Conservation (phyloP, 2,888 invertebrate species). For the Eupithecia exiguata region DNA sequence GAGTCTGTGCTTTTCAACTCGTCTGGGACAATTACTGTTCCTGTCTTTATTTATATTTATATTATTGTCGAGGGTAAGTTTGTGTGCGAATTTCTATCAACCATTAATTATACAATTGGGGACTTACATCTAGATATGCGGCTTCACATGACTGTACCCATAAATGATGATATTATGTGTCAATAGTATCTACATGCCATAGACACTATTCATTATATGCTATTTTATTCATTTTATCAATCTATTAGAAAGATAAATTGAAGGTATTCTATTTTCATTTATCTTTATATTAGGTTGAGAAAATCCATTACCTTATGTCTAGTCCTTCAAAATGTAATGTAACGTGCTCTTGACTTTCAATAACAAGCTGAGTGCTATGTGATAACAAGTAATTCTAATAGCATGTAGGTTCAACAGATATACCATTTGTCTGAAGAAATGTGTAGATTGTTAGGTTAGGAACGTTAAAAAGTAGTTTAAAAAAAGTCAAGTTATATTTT, state of each 20-base stretch:
- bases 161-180: too few relatives aligned
- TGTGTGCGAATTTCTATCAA: not conserved
- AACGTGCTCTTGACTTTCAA: not conserved
- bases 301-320: too few relatives aligned
- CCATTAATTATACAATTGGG: not conserved
- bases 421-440: not conserved
- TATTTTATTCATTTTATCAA: too few relatives aligned
- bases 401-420: not conserved
- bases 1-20: conserved; percentile 48
- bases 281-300: too few relatives aligned
- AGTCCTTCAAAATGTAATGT: not conserved
- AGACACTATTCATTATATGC: too few relatives aligned
- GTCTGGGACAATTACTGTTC: conserved; percentile 18
- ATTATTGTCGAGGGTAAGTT: conserved; percentile 4
- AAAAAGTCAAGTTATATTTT: too few relatives aligned
- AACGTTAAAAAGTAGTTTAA: too few relatives aligned
- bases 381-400: not conserved
- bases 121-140: not conserved
- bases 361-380: not conserved
- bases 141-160: too few relatives aligned
- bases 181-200: too few relatives aligned
- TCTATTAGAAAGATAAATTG: too few relatives aligned
- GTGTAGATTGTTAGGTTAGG: not conserved
- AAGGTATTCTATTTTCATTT: too few relatives aligned
- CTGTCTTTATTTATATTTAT: not conserved